Evolutionary conservation across 2,888 invertebrate species (phyloP).

Genomic region (Trisateles emortualis): DNA sequence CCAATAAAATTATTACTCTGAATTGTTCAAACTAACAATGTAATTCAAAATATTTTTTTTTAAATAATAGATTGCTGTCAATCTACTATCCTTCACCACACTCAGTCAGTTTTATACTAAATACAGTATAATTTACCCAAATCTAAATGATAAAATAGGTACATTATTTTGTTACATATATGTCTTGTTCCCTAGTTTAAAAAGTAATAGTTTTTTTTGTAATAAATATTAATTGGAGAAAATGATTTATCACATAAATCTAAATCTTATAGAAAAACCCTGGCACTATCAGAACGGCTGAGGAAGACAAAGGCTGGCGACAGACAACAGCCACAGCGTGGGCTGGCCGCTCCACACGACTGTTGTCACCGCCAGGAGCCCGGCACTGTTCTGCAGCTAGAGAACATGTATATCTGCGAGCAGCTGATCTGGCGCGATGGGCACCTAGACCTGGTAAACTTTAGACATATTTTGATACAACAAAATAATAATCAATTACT

Average conservation of each 20-base stretch:
- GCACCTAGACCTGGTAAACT: slow-evolving; percentile 90
- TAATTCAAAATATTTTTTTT: too few relatives aligned
- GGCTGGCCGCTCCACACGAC: slow-evolving; percentile 90
- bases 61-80: too few relatives aligned
- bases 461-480: neutral
- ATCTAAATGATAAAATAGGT: too few relatives aligned
- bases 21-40: too few relatives aligned
- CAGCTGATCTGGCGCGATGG: slow-evolving; percentile 93
- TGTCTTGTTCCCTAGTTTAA: too few relatives aligned
- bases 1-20: too few relatives aligned
- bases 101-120: too few relatives aligned
- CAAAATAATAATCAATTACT: neutral
- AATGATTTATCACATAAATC: neutral
- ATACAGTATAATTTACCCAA: too few relatives aligned
- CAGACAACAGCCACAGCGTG: slow-evolving; percentile 94
- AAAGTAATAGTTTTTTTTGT: too few relatives aligned
- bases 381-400: slow-evolving; percentile 92
- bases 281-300: slow-evolving; percentile 94
- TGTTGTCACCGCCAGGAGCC: slow-evolving; percentile 87
- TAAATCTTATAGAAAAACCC: slow-evolving; percentile 89
- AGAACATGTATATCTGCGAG: slow-evolving; percentile 92
- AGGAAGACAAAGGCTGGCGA: slow-evolving; percentile 95
- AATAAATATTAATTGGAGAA: too few relatives aligned
- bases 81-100: too few relatives aligned
- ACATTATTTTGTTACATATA: too few relatives aligned